Evolutionary conservation across 2,888 invertebrate species (phyloP).

Genomic region (Melangyna quadrimaculata): DNA sequence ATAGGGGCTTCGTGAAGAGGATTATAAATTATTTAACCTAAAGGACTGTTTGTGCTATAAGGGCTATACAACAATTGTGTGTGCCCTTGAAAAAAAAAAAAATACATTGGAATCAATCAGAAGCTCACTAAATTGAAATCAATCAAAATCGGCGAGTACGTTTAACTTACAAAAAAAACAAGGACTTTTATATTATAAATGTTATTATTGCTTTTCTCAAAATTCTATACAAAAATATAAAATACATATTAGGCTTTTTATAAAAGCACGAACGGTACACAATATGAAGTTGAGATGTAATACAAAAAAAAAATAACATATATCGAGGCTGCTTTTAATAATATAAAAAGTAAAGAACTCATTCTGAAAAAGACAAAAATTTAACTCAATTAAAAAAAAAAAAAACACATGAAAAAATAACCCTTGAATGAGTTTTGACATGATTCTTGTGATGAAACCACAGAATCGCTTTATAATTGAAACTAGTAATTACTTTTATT

Average conservation of each 20-base stretch:
- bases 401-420: not conserved
- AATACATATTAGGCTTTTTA: not conserved
- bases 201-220: not conserved
- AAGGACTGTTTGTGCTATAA: not conserved
- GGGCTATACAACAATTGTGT: not conserved
- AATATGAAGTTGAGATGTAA: not conserved
- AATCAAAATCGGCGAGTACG: slow-evolving; percentile 31
- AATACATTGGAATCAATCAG: slow-evolving; percentile 2
- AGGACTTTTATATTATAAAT: not conserved
- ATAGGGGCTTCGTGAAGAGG: not conserved
- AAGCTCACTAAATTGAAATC: slow-evolving; percentile 41
- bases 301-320: slow-evolving; percentile 13
- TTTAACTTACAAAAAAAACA: not conserved
- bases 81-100: not conserved
- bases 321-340: slow-evolving; percentile 28
- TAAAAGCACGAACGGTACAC: not conserved
- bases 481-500: slow-evolving; percentile 30
- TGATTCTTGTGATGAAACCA: not conserved
- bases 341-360: not conserved
- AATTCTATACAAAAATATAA: not conserved
- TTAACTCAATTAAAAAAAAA: not conserved
- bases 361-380: not conserved
- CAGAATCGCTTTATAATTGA: slow-evolving; percentile 35
- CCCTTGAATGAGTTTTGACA: not conserved
- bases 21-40: not conserved